A percentile compares a stretch with the other conserved stretches of the same genome.
These are phyloP conservation scores for Ernsta delagoae DNA, from an alignment of 2,888 invertebrate species.

Conservation along the genomic window DNA sequence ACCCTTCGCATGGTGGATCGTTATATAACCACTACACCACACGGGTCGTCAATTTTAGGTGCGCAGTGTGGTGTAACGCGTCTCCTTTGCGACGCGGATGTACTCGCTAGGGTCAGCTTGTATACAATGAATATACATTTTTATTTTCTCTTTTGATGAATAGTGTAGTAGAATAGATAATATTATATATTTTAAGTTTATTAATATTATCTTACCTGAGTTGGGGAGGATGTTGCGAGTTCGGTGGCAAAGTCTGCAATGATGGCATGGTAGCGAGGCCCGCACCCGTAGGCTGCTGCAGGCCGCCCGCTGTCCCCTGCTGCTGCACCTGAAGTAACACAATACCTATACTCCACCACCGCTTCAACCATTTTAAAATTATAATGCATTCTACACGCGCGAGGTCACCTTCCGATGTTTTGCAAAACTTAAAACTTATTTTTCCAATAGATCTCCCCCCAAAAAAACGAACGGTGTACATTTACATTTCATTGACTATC, in stretches of 20 bases:
- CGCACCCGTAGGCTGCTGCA: conserved; percentile 57
- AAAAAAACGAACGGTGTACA: background rate
- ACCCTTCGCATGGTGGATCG: too few relatives aligned
- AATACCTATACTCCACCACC: background rate
- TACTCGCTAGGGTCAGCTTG: too few relatives aligned
- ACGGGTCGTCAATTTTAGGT: too few relatives aligned
- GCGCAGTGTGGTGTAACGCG: too few relatives aligned
- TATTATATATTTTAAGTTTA: too few relatives aligned
- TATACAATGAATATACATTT: too few relatives aligned
- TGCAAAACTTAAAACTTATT: background rate
- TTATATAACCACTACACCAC: too few relatives aligned
- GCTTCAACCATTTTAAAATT: conserved; percentile 24
- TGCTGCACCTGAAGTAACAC: conserved; percentile 60
- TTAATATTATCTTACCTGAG: too few relatives aligned
- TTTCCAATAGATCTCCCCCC: conserved; percentile 1
- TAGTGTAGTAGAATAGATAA: too few relatives aligned
- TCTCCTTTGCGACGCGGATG: too few relatives aligned
- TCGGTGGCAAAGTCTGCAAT: conserved; percentile 87
- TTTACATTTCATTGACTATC: conserved; percentile 25
- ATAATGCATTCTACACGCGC: conserved; percentile 14
- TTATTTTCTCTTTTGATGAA: too few relatives aligned
- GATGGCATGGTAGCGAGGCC: conserved; percentile 91
- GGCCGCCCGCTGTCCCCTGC: conserved; percentile 46
- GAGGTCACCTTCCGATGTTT: conserved; percentile 7
- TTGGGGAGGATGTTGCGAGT: conserved; percentile 85